Evolutionary conservation across 2,888 invertebrate genomes (phyloP), one percentile per base, ranked within the genome.

Genomic region (Hyalella azteca): DNA sequence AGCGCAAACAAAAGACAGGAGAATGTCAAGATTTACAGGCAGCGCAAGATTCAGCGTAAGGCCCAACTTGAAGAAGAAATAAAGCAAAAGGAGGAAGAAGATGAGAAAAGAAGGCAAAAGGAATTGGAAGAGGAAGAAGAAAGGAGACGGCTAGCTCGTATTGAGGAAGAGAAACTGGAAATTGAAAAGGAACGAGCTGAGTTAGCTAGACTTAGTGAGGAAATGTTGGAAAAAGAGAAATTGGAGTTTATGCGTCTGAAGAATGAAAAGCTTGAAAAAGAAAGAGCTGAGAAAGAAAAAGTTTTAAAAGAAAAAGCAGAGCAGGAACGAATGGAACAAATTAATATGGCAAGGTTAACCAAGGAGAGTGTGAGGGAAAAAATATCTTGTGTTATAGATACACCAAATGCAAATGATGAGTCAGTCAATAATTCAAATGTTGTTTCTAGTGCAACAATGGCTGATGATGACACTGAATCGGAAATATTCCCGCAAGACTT

Each of bases 1-100:
- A 77, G 78, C 36, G 76, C 73, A 22, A 77, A 26, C 19, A 59
- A 75, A 48, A 50, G 80, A 7, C 77, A 48, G 45, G 80, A 78
- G 26, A 83, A 79, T 73, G 80, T 83, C 49, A 77, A 73, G n/a
- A 73, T 75, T 32, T 83, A 80, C 81, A 79, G 81, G 32, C 54
- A 59, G 49, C 39, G 73, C 50, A 81, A 83, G 39, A 73, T 66
- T 48, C 80, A 81, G 50, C 48, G 48, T 36, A 79, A 78, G 49
- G 81, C 80, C n/a, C 78, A 79, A 36, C 49, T 76, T 40, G 83
- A 83, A 60, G 79, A 73, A 45, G 80, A 81, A 39, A 39, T 26
- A 19, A 50, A 78, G 36, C 54, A 41, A 73, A 76, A 77, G 76
- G 73, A 77, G 36, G 41, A 60, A 73, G 40, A 66, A 77, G 48